Conservation (phyloP, 2,797 vertebrate species). For the Megalops cyprinoides region DNA sequence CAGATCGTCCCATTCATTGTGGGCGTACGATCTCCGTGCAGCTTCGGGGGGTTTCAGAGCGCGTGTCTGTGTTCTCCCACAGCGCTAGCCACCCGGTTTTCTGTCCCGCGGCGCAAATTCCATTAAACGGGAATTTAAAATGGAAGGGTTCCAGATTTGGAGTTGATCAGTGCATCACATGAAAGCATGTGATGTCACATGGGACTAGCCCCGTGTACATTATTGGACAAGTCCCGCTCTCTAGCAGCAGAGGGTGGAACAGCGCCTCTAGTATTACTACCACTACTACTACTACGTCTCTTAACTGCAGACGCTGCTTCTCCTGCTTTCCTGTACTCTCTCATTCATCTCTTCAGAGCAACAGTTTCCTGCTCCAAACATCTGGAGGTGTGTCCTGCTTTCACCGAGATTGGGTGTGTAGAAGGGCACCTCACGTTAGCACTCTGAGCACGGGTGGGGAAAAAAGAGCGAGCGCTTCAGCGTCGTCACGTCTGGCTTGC, state of each 20-base stretch:
- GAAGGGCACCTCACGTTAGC: too few species aligned
- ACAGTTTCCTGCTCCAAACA: too few species aligned
- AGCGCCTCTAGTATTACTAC: neutral
- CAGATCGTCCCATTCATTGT: neutral
- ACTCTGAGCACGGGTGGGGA: too few species aligned
- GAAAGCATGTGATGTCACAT: slow-evolving; percentile 85
- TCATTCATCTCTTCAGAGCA: too few species aligned
- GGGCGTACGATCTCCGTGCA: neutral
- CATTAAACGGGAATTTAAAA: slow-evolving; percentile 66
- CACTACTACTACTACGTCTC: neutral
- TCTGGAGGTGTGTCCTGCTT: too few species aligned
- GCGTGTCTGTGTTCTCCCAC: neutral
- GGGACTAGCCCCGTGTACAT: slow-evolving; percentile 52
- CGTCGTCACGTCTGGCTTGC: too few species aligned
- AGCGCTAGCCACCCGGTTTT: neutral
- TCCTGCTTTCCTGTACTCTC: too few species aligned
- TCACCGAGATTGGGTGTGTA: too few species aligned
- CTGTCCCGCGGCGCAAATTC: neutral
- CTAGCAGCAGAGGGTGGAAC: neutral
- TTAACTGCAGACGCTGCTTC: too few species aligned
- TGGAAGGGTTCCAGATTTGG: slow-evolving; percentile 73
- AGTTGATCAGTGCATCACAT: slow-evolving; percentile 78
- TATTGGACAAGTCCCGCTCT: slow-evolving; percentile 42
- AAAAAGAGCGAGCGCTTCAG: too few species aligned
- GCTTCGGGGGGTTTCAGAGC: neutral